Evolutionary conservation across 2,888 invertebrate species (phyloP).

Genomic region (Ophioninae sp.): DNA sequence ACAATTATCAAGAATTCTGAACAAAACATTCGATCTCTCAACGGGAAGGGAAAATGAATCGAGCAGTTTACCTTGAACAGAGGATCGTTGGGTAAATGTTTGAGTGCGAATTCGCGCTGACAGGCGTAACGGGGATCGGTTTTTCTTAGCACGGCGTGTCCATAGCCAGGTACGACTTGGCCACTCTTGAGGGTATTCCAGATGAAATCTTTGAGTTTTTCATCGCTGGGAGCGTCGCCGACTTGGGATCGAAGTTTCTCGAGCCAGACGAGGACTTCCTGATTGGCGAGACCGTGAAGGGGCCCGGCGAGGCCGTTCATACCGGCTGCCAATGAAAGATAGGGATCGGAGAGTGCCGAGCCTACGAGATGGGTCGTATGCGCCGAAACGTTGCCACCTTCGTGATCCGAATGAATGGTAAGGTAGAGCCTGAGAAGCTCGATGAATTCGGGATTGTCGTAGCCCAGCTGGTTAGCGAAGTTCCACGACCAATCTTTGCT

Average conservation of each 20-base stretch:
- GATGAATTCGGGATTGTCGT: slow-evolving; percentile 90
- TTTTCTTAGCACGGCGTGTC: slow-evolving; percentile 97
- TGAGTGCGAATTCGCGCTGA: slow-evolving; percentile 96
- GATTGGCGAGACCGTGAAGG: slow-evolving; percentile 97
- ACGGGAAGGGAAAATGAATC: background rate
- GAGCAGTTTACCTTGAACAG: slow-evolving; percentile 87
- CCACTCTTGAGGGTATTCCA: slow-evolving; percentile 98
- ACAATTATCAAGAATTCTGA: background rate
- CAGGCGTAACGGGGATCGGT: slow-evolving; percentile 96
- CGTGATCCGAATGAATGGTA: slow-evolving; percentile 96
- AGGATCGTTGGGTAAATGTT: slow-evolving; percentile 95
- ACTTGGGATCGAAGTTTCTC: slow-evolving; percentile 93
- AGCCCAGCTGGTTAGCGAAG: slow-evolving; percentile 95
- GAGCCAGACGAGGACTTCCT: slow-evolving; percentile 95
- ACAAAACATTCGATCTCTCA: background rate
- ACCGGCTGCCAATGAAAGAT: slow-evolving; percentile 95
- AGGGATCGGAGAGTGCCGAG: slow-evolving; percentile 96
- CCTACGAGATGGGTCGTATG: slow-evolving; percentile 97
- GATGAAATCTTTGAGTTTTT: slow-evolving; percentile 97
- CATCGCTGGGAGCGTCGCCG: slow-evolving; percentile 93
- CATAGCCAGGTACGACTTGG: slow-evolving; percentile 98
- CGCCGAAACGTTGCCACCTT: slow-evolving; percentile 98
- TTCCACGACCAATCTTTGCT: slow-evolving; percentile 96
- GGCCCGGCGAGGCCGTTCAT: slow-evolving; percentile 98
- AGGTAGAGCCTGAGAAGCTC: slow-evolving; percentile 96